A percentile compares a stretch with the other conserved stretches of the same genome.
Evolutionary conservation across 2,113 vertebrate species (phyloP).

Genomic region (Chiloscyllium plagiosum): DNA sequence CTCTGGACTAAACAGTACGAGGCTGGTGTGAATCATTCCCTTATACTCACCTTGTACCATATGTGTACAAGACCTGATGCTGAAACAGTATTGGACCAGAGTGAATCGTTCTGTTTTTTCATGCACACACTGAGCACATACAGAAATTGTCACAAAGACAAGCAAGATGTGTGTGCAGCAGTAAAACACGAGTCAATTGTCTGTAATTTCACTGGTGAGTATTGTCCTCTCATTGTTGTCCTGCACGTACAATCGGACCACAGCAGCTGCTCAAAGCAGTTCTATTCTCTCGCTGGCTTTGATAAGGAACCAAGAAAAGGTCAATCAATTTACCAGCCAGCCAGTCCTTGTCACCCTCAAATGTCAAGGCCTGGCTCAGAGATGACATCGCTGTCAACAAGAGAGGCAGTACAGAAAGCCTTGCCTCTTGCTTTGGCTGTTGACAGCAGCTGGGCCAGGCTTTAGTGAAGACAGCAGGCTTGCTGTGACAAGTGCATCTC

Average conservation of each 20-base stretch:
- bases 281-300: conserved; percentile 52
- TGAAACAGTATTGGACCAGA: background rate
- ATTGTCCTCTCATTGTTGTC: background rate
- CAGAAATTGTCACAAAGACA: background rate
- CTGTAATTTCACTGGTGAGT: background rate
- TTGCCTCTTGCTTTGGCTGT: conserved; percentile 41
- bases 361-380: conserved; percentile 52
- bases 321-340: conserved; percentile 55
- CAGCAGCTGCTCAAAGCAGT: conserved; percentile 51
- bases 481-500: background rate
- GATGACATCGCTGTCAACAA: conserved; percentile 53
- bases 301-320: conserved; percentile 53
- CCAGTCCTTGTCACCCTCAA: conserved; percentile 54
- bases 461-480: background rate
- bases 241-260: background rate
- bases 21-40: too few species aligned
- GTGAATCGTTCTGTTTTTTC: background rate
- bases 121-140: background rate
- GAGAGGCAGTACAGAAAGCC: conserved; percentile 37
- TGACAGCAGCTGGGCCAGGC: background rate
- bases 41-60: too few species aligned
- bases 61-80: background rate
- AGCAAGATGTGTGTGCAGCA: background rate
- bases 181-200: background rate
- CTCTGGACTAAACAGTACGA: too few species aligned